Evolutionary conservation across 2,888 invertebrate genomes (phyloP).

Genomic region (Rhagophthalmus giganteus): DNA sequence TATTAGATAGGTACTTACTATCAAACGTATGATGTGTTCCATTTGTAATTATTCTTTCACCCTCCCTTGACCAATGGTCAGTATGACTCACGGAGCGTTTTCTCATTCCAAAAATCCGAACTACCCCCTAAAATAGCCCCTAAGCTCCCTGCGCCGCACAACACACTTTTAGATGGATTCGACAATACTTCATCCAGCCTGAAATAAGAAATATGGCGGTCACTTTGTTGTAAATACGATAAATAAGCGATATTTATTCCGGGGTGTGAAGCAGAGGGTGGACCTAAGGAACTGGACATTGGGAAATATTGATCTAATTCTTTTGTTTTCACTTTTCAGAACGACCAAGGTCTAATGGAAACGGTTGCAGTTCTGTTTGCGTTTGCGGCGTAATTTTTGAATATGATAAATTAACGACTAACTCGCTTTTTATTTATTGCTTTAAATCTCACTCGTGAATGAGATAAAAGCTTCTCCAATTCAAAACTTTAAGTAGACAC

Average conservation of each 20-base stretch:
- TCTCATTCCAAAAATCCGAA: constrained; percentile 30
- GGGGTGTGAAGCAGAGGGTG: constrained; percentile 28
- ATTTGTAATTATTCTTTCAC: constrained; percentile 26
- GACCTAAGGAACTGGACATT: constrained; percentile 11
- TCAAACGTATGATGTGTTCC: constrained; percentile 12
- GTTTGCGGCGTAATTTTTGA: too few species aligned
- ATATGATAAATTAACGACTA: too few species aligned
- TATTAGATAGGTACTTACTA: too few species aligned
- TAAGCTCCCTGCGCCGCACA: constrained; percentile 20
- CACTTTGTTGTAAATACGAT: constrained; percentile 34
- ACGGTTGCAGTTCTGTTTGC: too few species aligned
- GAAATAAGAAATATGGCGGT: constrained; percentile 36
- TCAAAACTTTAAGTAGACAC: too few species aligned
- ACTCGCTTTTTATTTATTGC: too few species aligned
- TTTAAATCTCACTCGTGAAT: too few species aligned
- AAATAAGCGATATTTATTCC: constrained; percentile 35
- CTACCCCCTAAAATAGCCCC: constrained; percentile 30
- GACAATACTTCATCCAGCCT: constrained; percentile 25
- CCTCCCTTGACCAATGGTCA: constrained; percentile 38
- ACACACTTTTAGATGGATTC: constrained; percentile 27
- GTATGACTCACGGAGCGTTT: constrained; percentile 28
- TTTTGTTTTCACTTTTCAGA: too few species aligned
- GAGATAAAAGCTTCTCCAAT: too few species aligned
- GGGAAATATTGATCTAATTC: too few species aligned
- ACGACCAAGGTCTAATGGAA: too few species aligned